Base-by-base conservation (phyloP, 2,113 vertebrate genomes). In the Probosciger aterrimus region DNA sequence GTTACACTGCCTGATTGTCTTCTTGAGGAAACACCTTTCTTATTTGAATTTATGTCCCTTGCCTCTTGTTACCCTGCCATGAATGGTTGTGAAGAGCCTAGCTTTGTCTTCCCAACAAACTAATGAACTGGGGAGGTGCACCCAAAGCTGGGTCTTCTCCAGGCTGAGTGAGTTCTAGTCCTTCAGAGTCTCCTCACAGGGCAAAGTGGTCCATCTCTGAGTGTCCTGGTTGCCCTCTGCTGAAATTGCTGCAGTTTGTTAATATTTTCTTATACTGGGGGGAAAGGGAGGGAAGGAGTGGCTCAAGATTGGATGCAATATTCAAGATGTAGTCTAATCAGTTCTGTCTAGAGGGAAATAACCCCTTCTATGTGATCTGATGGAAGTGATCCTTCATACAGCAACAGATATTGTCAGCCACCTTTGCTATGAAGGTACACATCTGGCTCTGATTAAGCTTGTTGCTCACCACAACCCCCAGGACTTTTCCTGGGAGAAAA, bases 271-370 rank as follows among this genome's bases (percentile, higher is more conserved):
- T 62, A 60, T 27, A 35, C 9, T 55, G 35, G 6, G 18, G 6
- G 5, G 18, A 60, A 39, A 55, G 4, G 2, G 17, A 16, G 8
- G 15, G 11, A 1, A 4, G 14, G 9, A 7, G 4, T 9, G 12
- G 28, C 18, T 78, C 9, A 71, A 47, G 31, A 71, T 6, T 55
- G 49, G 37, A 50, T 64, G 8, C 10, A 49, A 28, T 57, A 50
- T 19, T 59, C 15, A 31, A 43, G 39, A 37, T 43, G 19, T 37
- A 31, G 30, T 49, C 44, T 80, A 60, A 41, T 20, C 18, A 53
- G 30, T 41, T 46, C 24, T 74, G 8, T 39, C 19, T 67, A 35
- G 28, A 73, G 13, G 10, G 20, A 10, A 84, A 33, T 69, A 84
- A 33, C 10, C 13, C 8, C 6, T 63, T 73, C 33, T 12, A 4